Base-by-base conservation (phyloP, 1,140 invertebrate species). In the Heliconius nattereri region DNA sequence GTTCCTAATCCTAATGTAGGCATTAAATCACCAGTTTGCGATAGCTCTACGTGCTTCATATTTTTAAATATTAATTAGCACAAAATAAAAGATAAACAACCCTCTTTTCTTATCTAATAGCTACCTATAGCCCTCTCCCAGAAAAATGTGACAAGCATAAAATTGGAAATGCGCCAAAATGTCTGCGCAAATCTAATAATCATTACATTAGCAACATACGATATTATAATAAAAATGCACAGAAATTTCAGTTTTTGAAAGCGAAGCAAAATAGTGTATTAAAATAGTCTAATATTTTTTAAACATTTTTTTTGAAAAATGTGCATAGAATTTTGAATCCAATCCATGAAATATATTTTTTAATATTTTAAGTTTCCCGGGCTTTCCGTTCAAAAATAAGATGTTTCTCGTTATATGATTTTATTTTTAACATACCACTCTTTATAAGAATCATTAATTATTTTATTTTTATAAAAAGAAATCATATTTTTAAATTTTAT, bases 1-100 rank as follows among this genome's bases (percentile, higher is more conserved):
- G 97, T 97, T 76, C 97, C 97, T 82, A 97, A 95, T 57, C 97
- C 97, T 70, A 98, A 90, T 80, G 95, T 95, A 0, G 97, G 97
- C 96, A 98, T 98, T 83, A 96, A 90, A 83, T 94, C 89, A 23
- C 94, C 95, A 52, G 90, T 94, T 82, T 92, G 90, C 32, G 90
- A 91, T 72, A 94, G 86, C 76, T 84, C 91, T 72, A 90, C 85
- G 76, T 84, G 84, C 84, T 92, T 90, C 90, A 94, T 92, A 66
- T 80, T 93, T 84, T 84, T 83, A 35, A 85, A 82, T 73, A 87
- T 85, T 75, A 66, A 71, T 82, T 79, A 74, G 37, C 19, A 71
- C 37, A 57, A 19, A 49, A 66, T 32, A 71, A 81, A 75, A 71
- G 71, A 78, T 71, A 78, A 52, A 57, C 37, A 78, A 57, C 40